Evolutionary conservation across 1,140 invertebrate species (phyloP), one percentile per base, ranked within the genome.

Genomic region (Camponotus vicinus): DNA sequence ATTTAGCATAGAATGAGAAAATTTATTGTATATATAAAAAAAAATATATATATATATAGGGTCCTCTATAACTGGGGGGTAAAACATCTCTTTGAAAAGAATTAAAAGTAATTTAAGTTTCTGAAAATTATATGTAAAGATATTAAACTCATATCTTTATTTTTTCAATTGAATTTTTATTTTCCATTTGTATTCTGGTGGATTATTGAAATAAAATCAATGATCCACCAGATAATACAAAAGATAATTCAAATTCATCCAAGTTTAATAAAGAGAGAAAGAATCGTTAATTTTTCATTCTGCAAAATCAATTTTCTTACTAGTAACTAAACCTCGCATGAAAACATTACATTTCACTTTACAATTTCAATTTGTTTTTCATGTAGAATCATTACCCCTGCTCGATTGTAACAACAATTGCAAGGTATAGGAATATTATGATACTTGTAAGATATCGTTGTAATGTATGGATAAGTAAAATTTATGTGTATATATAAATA

Each of bases 401-500:
- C 15, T 55, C 13, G 55, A 76, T 76, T 76, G 55, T 42, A 76
- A 34, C 32, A 42, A 42, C 21, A 59, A 61, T 45, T 64, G 45
- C 55, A 45, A 37, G 42, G 37, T 45, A 34, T 64, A 80, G 42
- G 21, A 55, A 57, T 80, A 80, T 70, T 42, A 80, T 27, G 34
- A 34, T 70, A 70, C 78, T 21, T 37, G 21, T 80, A 80, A 80
- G 37, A 42, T 40, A 57, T 40, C 70, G 49, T 34, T 80, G 32
- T 78, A 77, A 78, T 64, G 77, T 80, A 80, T n/a, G 66, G 1
- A 80, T 70, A 80, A 80, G 70, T 80, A 34, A 70, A 71, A 52
- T 80, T 57, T 57, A 71, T 80, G 78, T 80, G 37, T 80, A 80
- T 57, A 80, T 57, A 70, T 80, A 80, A 69, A 57, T 57, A 80